These are phyloP conservation scores for Pegoplata infirma DNA, from an alignment of 2,888 invertebrate genomes.

Conservation along the genomic window DNA sequence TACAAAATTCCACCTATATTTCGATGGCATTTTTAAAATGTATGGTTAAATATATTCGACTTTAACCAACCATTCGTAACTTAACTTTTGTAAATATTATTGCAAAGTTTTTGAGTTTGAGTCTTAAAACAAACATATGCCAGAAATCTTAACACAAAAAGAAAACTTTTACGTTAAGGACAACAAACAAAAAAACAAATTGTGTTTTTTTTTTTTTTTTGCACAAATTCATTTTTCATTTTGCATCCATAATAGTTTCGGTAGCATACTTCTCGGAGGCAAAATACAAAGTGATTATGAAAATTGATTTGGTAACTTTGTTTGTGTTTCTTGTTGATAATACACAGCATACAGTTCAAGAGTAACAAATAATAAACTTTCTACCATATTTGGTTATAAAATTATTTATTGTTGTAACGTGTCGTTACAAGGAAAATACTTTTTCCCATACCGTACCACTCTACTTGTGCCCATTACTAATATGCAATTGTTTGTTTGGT, in stretches of 20 bases:
- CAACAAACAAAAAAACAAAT: constrained; percentile 25
- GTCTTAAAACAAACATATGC: constrained; percentile 25
- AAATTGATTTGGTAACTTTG: constrained; percentile 56
- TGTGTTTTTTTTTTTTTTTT: no score
- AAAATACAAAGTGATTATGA: constrained; percentile 49
- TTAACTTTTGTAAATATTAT: no score
- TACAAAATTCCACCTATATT: no score
- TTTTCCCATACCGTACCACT: no score
- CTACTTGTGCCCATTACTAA: no score
- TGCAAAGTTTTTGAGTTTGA: not conserved
- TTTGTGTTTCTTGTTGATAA: constrained; percentile 30
- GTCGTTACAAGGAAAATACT: no score
- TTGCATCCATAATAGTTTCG: not conserved
- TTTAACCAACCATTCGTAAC: no score
- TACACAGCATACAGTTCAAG: not conserved
- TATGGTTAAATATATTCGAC: no score
- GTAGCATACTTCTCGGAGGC: not conserved
- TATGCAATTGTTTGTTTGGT: no score
- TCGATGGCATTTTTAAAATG: no score
- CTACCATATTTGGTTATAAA: constrained; percentile 2
- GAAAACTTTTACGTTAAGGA: not conserved
- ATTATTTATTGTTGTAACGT: no score
- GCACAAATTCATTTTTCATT: constrained; percentile 31
- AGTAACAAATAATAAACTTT: constrained; percentile 13
- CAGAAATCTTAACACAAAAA: not conserved